phyloP scores from a whole-genome alignment of 1,140 invertebrate species.

The Drosophila parvula region DNA sequence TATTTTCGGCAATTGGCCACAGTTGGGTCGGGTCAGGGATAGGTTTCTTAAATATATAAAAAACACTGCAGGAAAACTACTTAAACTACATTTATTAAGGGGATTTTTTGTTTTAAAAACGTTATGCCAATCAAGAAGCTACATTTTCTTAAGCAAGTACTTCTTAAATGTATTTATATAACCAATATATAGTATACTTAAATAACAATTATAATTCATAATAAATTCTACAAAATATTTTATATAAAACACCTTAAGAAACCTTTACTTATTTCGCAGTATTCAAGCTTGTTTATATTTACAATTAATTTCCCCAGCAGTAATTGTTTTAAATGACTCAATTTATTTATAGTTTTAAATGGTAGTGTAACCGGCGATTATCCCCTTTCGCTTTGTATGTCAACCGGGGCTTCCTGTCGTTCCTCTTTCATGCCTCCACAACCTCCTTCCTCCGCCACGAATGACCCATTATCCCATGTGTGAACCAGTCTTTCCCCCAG shows the following conservation, averaged over 20 bases:
- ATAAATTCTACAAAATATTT: not conserved
- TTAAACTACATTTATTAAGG: not conserved
- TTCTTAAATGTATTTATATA: too few species aligned
- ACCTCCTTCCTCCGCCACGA: not conserved
- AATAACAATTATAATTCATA: not conserved
- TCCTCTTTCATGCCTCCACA: not conserved
- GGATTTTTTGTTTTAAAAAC: too few species aligned
- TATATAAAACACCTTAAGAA: not conserved
- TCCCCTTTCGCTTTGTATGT: conserved; percentile 39
- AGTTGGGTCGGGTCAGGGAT: conserved; percentile 20
- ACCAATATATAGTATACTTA: too few species aligned
- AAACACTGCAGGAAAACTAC: conserved; percentile 11
- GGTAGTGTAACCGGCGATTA: conserved; percentile 12
- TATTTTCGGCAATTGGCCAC: conserved; percentile 50
- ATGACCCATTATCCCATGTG: conserved; percentile 48
- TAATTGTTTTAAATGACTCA: conserved; percentile 19
- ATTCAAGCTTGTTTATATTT: not conserved
- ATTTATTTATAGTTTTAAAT: conserved; percentile 29
- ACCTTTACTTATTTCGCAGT: too few species aligned
- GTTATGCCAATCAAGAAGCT: not conserved
- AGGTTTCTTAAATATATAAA: not conserved
- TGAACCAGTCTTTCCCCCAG: conserved; percentile 35
- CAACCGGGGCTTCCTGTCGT: conserved; percentile 37
- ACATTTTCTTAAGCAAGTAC: too few species aligned
- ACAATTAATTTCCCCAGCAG: too few species aligned